Evolutionary conservation across 2,113 vertebrate species (phyloP).

Genomic region (Entosphenus tridentatus): DNA sequence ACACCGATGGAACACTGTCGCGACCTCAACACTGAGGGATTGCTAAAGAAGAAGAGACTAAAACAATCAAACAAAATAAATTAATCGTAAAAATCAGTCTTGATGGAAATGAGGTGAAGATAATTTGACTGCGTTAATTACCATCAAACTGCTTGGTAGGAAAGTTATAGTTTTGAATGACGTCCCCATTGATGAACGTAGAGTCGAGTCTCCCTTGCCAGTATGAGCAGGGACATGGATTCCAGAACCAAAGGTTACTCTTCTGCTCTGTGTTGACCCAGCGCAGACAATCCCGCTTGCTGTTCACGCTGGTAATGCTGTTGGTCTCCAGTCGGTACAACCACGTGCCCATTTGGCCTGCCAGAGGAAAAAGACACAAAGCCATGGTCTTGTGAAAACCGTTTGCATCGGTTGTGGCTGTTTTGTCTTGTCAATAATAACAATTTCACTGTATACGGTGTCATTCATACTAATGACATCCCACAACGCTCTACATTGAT

Average conservation of each 20-base stretch:
- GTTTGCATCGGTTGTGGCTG: not conserved
- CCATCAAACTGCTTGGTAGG: not conserved
- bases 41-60: not conserved
- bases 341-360: not conserved
- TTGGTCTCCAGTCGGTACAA: not conserved
- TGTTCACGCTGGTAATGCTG: not conserved
- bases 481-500: too few species aligned
- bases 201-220: not conserved
- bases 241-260: not conserved
- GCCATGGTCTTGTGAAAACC: not conserved
- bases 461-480: too few species aligned
- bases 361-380: not conserved
- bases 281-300: not conserved
- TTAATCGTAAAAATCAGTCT: not conserved
- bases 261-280: not conserved
- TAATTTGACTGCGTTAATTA: not conserved
- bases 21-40: not conserved
- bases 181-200: not conserved
- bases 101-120: not conserved
- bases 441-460: not conserved
- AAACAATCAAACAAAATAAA: not conserved
- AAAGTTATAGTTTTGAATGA: not conserved
- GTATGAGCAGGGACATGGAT: slow-evolving; percentile 1
- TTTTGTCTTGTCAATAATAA: not conserved
- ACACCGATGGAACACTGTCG: not conserved